Percentiles rank a stretch among this genome's conserved stretches.
phyloP scores from a whole-genome alignment of 2,113 vertebrate species.

The Camelus bactrianus region DNA sequence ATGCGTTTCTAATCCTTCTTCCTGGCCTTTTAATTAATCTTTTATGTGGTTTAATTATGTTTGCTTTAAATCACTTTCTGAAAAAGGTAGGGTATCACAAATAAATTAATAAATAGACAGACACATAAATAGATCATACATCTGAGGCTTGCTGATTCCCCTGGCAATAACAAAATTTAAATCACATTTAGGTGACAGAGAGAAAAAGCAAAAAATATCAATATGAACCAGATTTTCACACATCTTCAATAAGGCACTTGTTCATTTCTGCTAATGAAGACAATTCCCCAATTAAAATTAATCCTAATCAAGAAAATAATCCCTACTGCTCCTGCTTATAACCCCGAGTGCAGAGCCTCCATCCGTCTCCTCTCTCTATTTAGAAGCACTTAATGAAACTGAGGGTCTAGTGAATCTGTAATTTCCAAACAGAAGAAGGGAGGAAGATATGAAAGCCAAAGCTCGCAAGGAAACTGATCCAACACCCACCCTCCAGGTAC shows the following conservation, averaged over 20 bases:
- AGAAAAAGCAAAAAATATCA: slow-evolving; percentile 17
- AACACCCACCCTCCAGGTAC: not conserved
- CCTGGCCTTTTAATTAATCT: slow-evolving; percentile 50
- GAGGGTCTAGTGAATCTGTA: not conserved
- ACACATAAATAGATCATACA: slow-evolving; percentile 54
- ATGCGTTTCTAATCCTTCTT: slow-evolving; percentile 51
- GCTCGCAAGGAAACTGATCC: not conserved
- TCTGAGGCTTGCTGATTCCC: slow-evolving; percentile 16
- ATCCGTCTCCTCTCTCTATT: not conserved
- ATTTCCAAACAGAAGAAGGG: not conserved
- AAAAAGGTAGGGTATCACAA: slow-evolving; percentile 47
- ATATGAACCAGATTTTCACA: slow-evolving; percentile 53
- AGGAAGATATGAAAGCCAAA: not conserved
- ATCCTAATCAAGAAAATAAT: slow-evolving; percentile 59
- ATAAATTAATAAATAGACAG: slow-evolving; percentile 71
- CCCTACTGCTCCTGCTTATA: not conserved
- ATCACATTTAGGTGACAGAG: slow-evolving; percentile 47
- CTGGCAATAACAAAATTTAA: slow-evolving; percentile 56
- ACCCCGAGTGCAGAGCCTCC: not conserved
- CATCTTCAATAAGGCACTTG: slow-evolving; percentile 41
- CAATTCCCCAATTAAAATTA: slow-evolving; percentile 57
- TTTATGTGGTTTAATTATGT: slow-evolving; percentile 66
- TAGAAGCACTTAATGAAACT: not conserved
- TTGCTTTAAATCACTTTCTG: slow-evolving; percentile 52
- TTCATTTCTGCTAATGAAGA: slow-evolving; percentile 55